Evolutionary conservation across 2,888 invertebrate genomes (phyloP).

Genomic region (Noctuana brunneofusca): DNA sequence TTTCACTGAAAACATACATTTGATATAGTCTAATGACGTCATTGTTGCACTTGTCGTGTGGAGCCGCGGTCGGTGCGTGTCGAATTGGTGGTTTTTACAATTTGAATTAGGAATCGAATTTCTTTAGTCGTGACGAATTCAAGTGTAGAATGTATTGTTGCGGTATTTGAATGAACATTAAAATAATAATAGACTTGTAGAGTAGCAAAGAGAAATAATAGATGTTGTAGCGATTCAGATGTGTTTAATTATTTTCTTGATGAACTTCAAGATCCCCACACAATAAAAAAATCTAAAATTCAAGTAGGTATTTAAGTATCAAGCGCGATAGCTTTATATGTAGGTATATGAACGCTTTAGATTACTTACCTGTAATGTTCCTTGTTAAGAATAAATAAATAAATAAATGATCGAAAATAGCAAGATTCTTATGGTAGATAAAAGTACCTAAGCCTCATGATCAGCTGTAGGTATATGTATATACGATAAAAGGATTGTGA

Average conservation of each 20-base stretch:
- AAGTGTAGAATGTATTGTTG: conserved; percentile 41
- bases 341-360: no score
- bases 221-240: neutral
- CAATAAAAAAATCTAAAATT: no score
- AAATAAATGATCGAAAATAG: no score
- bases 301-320: no score
- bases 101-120: conserved; percentile 62
- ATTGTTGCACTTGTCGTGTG: conserved; percentile 61
- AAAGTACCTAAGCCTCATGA: no score
- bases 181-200: conserved; percentile 18
- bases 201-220: neutral
- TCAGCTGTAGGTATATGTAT: no score
- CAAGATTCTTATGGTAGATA: no score
- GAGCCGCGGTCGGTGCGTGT: conserved; percentile 68
- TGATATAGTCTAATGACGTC: conserved; percentile 56
- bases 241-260: neutral
- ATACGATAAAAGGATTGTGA: no score
- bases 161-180: conserved; percentile 36
- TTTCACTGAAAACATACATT: conserved; percentile 17
- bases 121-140: conserved; percentile 53
- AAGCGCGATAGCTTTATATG: no score
- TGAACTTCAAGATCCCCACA: no score
- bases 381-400: no score
- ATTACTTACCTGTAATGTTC: no score
- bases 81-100: conserved; percentile 75